Base-by-base conservation (phyloP, 2,113 vertebrate genomes). In the Pollachius pollachius region DNA sequence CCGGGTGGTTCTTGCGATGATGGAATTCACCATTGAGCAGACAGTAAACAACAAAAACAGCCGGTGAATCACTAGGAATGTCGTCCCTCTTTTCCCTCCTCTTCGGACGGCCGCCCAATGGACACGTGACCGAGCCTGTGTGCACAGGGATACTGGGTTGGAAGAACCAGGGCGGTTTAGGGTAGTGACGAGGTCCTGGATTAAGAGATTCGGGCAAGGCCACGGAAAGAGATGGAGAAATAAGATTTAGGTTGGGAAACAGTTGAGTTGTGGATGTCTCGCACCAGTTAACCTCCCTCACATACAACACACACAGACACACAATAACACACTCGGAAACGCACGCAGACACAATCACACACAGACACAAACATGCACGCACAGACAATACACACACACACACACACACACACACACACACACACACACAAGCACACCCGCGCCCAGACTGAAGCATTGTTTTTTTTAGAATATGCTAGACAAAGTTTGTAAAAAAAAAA, bases 1-100 rank as follows among this genome's bases (percentile, higher is more conserved):
- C 41, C 41, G 11, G 13, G 17, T 21, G 64, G 52, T 65, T 48
- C 9, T 48, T 48, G 41, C 41, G 19, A 52, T 23, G 18, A 65
- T 52, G 21, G 56, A 30, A 4, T 69, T 52, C 77, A 34, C 65
- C 59, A 25, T 57, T 69, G 0, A n/a, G 21, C 52, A 1, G 2
- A 7, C 13, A 21, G n/a, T 54, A 52, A 72, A 68, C 70, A 19
- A 65, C 62, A 62, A 18, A 34, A 37, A 64, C 30, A 64, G 34
- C 48, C 25, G 18, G 18, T 70, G 80, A 85, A 25, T 82, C 76
- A 80, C 54, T 13, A 56, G 68, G 58, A 59, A 13, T 12, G 30
- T 19, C 8, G 9, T 11, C 41, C 5, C 23, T 15, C 41, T 54
- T 15, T 3, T 25, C 17, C 8, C 17, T 4, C 17, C 21, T 34